Conservation (phyloP, 2,113 vertebrate genomes). For the Puma concolor region DNA sequence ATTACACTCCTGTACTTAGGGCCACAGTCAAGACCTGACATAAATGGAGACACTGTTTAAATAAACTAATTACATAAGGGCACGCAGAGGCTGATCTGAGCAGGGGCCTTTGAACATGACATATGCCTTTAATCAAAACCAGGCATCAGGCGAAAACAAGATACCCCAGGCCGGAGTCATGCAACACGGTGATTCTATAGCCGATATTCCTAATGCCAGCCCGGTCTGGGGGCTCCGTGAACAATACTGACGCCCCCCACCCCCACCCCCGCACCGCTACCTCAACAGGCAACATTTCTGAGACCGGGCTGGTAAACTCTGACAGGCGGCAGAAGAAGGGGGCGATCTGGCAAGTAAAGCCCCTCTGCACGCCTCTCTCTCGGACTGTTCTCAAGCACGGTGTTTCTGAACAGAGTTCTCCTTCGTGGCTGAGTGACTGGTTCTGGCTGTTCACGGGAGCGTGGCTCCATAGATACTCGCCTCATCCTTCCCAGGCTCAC, state of each 20-base stretch:
- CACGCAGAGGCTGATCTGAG: slow-evolving; percentile 86
- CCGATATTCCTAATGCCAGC: slow-evolving; percentile 83
- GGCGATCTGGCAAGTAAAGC: not conserved
- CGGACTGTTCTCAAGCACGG: not conserved
- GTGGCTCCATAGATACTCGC: not conserved
- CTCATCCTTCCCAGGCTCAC: not conserved
- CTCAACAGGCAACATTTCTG: not conserved
- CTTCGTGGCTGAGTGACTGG: not conserved
- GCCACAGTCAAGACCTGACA: slow-evolving; percentile 88
- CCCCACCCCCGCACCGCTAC: slow-evolving; percentile 29
- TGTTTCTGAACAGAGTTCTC: not conserved
- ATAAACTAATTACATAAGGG: slow-evolving; percentile 90
- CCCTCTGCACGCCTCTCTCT: not conserved
- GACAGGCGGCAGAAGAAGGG: not conserved
- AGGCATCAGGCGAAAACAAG: slow-evolving; percentile 85
- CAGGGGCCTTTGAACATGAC: slow-evolving; percentile 86
- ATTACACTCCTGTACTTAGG: slow-evolving; percentile 87
- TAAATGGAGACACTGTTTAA: slow-evolving; percentile 89
- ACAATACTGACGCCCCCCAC: slow-evolving; percentile 44
- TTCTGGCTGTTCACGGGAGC: not conserved
- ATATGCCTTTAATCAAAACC: slow-evolving; percentile 89
- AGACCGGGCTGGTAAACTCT: not conserved
- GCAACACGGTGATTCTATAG: slow-evolving; percentile 80
- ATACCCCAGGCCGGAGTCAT: slow-evolving; percentile 82
- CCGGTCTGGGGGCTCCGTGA: slow-evolving; percentile 72